Evolutionary conservation across 2,797 vertebrate genomes (phyloP), one percentile per base, ranked within the genome.

Genomic region (Oceanodroma leucorhoa): DNA sequence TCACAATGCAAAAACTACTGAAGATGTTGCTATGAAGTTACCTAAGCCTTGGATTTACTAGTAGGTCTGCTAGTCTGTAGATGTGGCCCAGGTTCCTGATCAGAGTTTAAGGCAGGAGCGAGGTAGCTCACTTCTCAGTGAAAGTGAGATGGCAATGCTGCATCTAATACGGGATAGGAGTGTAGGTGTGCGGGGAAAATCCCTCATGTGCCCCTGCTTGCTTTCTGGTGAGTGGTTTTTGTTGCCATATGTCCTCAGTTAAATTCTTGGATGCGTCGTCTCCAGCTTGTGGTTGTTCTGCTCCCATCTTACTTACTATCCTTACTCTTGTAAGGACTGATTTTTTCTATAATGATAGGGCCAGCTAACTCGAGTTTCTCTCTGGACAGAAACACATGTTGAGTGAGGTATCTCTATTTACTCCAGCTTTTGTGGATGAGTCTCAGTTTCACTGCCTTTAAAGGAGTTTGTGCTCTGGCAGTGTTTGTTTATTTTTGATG

Each of bases 121-220:
- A 77, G 46, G 29, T 26, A 45, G 23, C 14, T 51, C 21, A 8
- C 30, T 77, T 16, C 29, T 43, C 27, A 51, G 32, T 62, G 14
- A 57, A 65, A 26, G 32, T 36, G 60, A 69, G 58, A 32, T 53
- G 67, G 23, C 18, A 40, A 1, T 32, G 66, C 32, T 53, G 22
- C 38, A 23, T 12, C 14, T 32, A 13, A 23, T 8, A 21, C 0
- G 5, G 14, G 41, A 30, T 0, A 61, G 30, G 16, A 61, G 8
- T 2, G 1, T 3, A 32, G 21, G 3, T 0, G 0, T 36, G 22
- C 0, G 0, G 19, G 26, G 3, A 51, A 64, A 57, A 65, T 32
- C 23, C 7, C 11, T 51, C 22, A 4, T 0, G 3, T 51, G 26
- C 21, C 26, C 8, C 26, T 45, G 20, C 38, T 76, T 71, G 8